Conservation (phyloP, 2,888 invertebrate genomes). For the Monochamus alternatus region DNA sequence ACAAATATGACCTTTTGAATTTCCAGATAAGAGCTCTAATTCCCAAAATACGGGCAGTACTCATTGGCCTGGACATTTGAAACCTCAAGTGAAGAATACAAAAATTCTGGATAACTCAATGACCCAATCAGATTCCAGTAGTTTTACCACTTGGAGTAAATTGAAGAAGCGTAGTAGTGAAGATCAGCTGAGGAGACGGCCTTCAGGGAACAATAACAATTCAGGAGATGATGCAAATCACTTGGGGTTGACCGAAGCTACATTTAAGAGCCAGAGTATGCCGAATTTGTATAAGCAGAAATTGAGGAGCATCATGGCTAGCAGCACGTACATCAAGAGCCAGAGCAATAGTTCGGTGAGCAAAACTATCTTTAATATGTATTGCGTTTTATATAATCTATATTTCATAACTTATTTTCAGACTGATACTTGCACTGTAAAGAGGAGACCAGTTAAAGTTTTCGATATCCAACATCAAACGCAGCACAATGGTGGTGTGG, state of each 20-base stretch:
- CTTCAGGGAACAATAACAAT: slow-evolving; percentile 78
- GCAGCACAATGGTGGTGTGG: slow-evolving; percentile 64
- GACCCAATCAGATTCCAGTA: slow-evolving; percentile 89
- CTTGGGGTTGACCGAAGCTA: slow-evolving; percentile 74
- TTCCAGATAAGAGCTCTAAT: slow-evolving; percentile 55
- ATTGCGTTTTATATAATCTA: not conserved
- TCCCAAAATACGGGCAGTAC: slow-evolving; percentile 56
- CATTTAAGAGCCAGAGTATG: slow-evolving; percentile 84
- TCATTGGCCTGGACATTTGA: slow-evolving; percentile 61
- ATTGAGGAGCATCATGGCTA: slow-evolving; percentile 54
- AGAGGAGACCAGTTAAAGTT: slow-evolving; percentile 67
- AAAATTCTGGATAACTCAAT: slow-evolving; percentile 79
- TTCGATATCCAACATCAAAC: slow-evolving; percentile 70
- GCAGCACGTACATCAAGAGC: slow-evolving; percentile 68
- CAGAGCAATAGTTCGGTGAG: slow-evolving; percentile 80
- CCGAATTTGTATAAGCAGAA: slow-evolving; percentile 80
- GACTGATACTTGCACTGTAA: slow-evolving; percentile 64
- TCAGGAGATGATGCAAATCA: slow-evolving; percentile 74
- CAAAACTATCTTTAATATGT: slow-evolving; percentile 49
- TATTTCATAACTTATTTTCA: slow-evolving; percentile 51
- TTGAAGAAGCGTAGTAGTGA: slow-evolving; percentile 82
- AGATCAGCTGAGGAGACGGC: slow-evolving; percentile 79
- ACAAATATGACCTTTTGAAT: slow-evolving; percentile 4
- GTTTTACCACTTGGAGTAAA: slow-evolving; percentile 91
- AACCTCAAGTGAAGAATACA: slow-evolving; percentile 58